Evolutionary conservation across 2,113 vertebrate genomes (phyloP), one percentile per base, ranked within the genome.

Genomic region (Colaptes auratus): DNA sequence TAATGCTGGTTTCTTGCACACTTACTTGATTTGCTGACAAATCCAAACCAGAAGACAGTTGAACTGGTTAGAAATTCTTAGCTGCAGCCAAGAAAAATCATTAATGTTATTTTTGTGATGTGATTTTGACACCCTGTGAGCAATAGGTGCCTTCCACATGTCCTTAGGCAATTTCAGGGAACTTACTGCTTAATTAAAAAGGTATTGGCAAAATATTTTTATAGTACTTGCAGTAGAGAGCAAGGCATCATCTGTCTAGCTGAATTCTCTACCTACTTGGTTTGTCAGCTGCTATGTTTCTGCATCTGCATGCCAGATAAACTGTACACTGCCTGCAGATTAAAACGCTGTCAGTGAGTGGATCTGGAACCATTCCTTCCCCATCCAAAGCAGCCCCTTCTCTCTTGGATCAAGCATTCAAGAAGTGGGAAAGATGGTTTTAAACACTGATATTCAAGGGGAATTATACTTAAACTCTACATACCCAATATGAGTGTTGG

Each of bases 181-280:
- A 74, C 5, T 83, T 66, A 31, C 2, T 23, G 4, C n/a, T 69
- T 58, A 77, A 83, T 74, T 92, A 52, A 94, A 89, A 91, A 81
- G 9, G 13, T 18, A 86, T 12, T n/a, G 10, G 52, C 39, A 86
- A 95, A 77, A 77, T 33, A 79, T 31, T 69, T 82, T 44, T 39
- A 63, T 46, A 55, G 55, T 44, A n/a, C 5, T 73, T 81, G 56
- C 28, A 85, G 59, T 20, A 52, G 12, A 50, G 33, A 71, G 24
- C 14, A 82, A 82, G 31, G 27, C 16, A 30, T n/a, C 35, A 44
- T 30, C 53, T 27, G 30, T 81, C 23, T 35, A 55, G 39, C 10
- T 39, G 52, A 94, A 36, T 71, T 78, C 24, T 71, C 65, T 60
- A 4, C 31, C 33, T n/a, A 5, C 31, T 56, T 24, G 35, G 15